phyloP scores from a whole-genome alignment of 2,113 vertebrate genomes.

The Sinocyclocheilus anophthalmus region DNA sequence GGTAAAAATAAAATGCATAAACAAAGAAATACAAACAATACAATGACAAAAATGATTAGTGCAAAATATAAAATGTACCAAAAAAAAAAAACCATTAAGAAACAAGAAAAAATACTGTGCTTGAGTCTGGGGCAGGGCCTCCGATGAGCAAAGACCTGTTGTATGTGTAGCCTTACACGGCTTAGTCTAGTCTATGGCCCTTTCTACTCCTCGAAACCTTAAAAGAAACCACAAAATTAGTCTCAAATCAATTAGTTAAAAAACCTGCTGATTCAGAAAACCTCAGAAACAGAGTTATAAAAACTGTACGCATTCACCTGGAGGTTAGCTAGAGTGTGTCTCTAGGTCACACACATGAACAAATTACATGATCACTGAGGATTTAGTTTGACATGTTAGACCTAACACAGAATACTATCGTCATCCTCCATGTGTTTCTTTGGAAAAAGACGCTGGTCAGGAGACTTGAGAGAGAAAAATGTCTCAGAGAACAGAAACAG shows the following conservation, averaged over 20 bases:
- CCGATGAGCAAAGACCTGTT: slow-evolving; percentile 50
- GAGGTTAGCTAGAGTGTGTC: not conserved
- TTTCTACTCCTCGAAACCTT: slow-evolving; percentile 36
- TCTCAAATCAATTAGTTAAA: slow-evolving; percentile 29
- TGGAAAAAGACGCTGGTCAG: slow-evolving; percentile 5
- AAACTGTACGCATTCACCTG: not conserved
- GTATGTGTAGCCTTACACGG: too few species aligned
- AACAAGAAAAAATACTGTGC: slow-evolving; percentile 61
- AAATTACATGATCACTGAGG: not conserved
- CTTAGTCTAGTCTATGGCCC: slow-evolving; percentile 38
- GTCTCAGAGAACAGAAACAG: not conserved
- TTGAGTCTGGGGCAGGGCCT: slow-evolving; percentile 54
- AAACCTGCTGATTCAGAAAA: not conserved
- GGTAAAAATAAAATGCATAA: slow-evolving; percentile 52
- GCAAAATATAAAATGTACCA: slow-evolving; percentile 72
- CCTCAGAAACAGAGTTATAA: not conserved
- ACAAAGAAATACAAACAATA: slow-evolving; percentile 52
- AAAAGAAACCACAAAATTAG: slow-evolving; percentile 50
- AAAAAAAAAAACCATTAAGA: slow-evolving; percentile 46
- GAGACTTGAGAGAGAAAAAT: not conserved
- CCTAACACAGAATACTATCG: not conserved
- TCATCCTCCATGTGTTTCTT: slow-evolving; percentile 7
- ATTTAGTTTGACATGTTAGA: slow-evolving; percentile 16
- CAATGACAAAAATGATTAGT: slow-evolving; percentile 68
- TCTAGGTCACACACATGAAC: not conserved